These are phyloP conservation scores for Spodoptera litura DNA, from an alignment of 1,140 invertebrate species.

Conservation along the genomic window DNA sequence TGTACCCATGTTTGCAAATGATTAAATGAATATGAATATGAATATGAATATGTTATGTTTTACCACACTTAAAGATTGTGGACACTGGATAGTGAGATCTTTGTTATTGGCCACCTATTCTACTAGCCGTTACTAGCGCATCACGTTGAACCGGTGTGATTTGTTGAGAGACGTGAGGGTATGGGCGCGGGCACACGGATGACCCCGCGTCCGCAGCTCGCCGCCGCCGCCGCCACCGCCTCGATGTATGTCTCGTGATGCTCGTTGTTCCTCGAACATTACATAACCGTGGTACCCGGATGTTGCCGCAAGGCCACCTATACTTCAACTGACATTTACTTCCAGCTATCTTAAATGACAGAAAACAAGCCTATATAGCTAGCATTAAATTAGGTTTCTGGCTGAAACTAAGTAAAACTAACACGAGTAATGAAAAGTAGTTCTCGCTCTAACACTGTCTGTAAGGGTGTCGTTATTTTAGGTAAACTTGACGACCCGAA, in stretches of 20 bases:
- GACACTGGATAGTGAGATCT: too few species aligned
- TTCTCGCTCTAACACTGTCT: too few species aligned
- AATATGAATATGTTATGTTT: too few species aligned
- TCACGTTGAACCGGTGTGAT: constrained; percentile 15
- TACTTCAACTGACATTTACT: constrained; percentile 60
- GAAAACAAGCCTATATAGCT: too few species aligned
- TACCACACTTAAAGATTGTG: too few species aligned
- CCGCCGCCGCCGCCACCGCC: constrained; percentile 47
- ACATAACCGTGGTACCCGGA: constrained; percentile 79
- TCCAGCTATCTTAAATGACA: constrained; percentile 31
- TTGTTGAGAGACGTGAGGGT: background rate
- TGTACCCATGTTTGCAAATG: too few species aligned
- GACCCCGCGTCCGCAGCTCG: background rate
- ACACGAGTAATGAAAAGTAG: too few species aligned
- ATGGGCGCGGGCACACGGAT: background rate
- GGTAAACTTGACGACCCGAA: too few species aligned
- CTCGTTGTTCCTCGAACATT: constrained; percentile 64
- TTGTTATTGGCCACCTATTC: background rate
- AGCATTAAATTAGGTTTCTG: too few species aligned
- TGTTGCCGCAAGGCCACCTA: constrained; percentile 72
- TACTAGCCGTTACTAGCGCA: constrained; percentile 8
- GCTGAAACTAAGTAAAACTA: too few species aligned
- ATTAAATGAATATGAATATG: too few species aligned
- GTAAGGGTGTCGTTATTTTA: too few species aligned
- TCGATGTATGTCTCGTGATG: constrained; percentile 42